These are phyloP conservation scores for Pristionchus japonicus DNA, from an alignment of 2,888 invertebrate genomes.

Conservation along the genomic window DNA sequence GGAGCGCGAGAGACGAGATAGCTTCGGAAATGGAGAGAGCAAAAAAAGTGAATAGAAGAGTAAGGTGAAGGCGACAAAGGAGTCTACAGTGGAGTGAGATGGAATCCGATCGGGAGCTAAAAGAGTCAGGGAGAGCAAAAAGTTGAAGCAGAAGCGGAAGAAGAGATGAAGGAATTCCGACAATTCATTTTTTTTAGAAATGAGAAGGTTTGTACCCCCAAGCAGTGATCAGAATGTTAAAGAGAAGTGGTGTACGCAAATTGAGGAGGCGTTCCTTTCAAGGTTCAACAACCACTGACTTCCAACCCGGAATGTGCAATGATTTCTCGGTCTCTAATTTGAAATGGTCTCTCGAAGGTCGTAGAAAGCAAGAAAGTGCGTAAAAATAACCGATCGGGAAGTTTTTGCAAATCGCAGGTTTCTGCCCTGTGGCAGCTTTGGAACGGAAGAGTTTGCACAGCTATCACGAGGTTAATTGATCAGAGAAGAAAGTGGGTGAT, in stretches of 20 bases:
- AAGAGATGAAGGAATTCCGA: background rate
- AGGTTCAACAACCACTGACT: background rate
- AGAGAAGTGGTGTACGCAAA: no score
- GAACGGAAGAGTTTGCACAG: no score
- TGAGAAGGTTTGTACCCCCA: background rate
- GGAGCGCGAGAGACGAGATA: background rate
- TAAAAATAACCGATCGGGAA: no score
- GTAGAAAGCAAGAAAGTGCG: no score
- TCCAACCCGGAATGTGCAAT: no score
- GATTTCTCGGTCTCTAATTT: no score
- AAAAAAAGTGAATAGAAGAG: background rate
- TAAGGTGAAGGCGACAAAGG: constrained; percentile 2
- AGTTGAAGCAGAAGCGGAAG: background rate
- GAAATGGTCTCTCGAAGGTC: no score
- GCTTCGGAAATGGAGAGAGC: background rate
- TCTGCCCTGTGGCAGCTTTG: no score
- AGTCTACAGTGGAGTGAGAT: background rate
- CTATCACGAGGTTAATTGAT: no score
- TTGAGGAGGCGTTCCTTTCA: background rate
- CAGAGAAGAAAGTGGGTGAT: no score
- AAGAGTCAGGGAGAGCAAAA: constrained; percentile 4
- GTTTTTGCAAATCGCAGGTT: no score
- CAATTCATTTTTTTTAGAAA: no score
- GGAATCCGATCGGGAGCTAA: background rate
- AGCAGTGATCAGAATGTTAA: background rate